These are phyloP conservation scores for Anthonomus grandis DNA, from an alignment of 1,140 invertebrate species.

Conservation along the genomic window DNA sequence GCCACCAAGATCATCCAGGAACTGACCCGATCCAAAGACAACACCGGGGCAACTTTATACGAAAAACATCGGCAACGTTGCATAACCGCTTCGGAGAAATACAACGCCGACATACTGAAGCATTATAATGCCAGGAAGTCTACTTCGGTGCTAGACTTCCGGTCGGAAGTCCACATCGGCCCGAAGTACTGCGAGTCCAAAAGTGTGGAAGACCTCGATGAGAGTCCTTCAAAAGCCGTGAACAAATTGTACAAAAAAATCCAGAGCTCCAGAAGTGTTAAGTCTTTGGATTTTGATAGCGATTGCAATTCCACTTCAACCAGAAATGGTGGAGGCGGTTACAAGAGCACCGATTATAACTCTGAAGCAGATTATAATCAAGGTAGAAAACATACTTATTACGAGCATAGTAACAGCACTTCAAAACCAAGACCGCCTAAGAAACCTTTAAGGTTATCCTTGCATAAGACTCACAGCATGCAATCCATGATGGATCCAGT, in stretches of 20 bases:
- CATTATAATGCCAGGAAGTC: conserved; percentile 47
- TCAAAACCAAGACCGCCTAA: conserved; percentile 73
- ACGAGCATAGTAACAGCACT: conserved; percentile 34
- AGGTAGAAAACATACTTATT: conserved; percentile 48
- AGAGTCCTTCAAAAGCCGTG: conserved; percentile 24
- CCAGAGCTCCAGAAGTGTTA: conserved; percentile 58
- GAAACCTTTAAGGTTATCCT: conserved; percentile 75
- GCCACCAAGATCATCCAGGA: conserved; percentile 47
- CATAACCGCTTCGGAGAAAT: conserved; percentile 46
- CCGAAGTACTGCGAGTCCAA: conserved; percentile 40
- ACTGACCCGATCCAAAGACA: conserved; percentile 40
- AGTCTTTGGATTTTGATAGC: conserved; percentile 65
- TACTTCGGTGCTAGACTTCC: conserved; percentile 45
- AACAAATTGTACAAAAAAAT: conserved; percentile 43
- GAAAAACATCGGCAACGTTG: conserved; percentile 45
- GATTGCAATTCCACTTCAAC: conserved; percentile 53
- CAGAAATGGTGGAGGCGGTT: conserved; percentile 40
- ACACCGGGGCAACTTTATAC: conserved; percentile 41
- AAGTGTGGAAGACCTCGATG: conserved; percentile 40
- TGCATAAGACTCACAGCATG: conserved; percentile 76
- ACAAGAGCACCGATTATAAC: conserved; percentile 52
- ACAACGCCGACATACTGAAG: conserved; percentile 43
- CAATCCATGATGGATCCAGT: conserved; percentile 60
- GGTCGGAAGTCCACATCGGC: conserved; percentile 43
- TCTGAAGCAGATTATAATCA: conserved; percentile 57